Evolutionary conservation across 2,888 invertebrate genomes (phyloP).

Genomic region (Erannis defoliaria): DNA sequence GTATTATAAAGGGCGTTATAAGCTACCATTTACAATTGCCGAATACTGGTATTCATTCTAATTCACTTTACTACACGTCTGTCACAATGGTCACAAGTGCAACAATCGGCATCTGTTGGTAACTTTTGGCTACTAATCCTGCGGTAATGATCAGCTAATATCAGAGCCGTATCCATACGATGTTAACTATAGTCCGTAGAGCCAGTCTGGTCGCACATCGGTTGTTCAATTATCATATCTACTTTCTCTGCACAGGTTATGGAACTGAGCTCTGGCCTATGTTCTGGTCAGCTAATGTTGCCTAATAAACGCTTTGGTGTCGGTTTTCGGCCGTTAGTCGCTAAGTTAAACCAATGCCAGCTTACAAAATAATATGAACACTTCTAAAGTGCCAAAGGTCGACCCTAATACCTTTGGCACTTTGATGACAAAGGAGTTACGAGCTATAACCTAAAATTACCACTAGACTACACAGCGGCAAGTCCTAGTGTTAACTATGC

Average conservation of each 20-base stretch:
- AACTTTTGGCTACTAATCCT: background rate
- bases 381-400: no score
- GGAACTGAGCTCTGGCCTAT: slow-evolving; percentile 33
- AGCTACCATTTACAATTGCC: no score
- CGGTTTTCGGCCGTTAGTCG: slow-evolving; percentile 1
- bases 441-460: no score
- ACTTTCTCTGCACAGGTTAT: slow-evolving; percentile 78
- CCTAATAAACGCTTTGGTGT: slow-evolving; percentile 18
- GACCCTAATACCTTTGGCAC: no score
- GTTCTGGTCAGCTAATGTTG: slow-evolving; percentile 38
- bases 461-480: no score
- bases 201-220: slow-evolving; percentile 72
- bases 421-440: no score
- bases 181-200: slow-evolving; percentile 41
- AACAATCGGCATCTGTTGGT: no score
- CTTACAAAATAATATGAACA: background rate
- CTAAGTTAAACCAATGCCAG: background rate
- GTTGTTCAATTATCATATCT: slow-evolving; percentile 84
- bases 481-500: no score
- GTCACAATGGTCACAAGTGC: no score
- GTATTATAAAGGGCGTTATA: no score
- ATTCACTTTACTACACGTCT: no score
- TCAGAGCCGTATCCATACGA: slow-evolving; percentile 56
- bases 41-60: no score
- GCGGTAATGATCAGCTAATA: background rate